phyloP scores from a whole-genome alignment of 2,113 vertebrate species.

The Plestiodon gilberti region DNA sequence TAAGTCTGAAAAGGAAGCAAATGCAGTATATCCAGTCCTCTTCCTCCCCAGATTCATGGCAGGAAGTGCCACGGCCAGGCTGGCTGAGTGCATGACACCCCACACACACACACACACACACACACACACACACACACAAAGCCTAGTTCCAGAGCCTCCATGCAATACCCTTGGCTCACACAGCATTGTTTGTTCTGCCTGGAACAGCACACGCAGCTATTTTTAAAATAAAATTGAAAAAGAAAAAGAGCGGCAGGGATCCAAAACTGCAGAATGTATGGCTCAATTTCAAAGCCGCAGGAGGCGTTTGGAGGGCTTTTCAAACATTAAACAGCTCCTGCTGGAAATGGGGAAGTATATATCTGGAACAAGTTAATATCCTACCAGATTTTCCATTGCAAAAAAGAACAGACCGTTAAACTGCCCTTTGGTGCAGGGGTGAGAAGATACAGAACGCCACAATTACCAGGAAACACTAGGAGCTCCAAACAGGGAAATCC shows the following conservation, averaged over 20 bases:
- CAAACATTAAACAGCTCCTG: slow-evolving; percentile 47
- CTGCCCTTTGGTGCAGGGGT: not conserved
- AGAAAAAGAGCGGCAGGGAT: slow-evolving; percentile 31
- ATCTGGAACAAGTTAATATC: not conserved
- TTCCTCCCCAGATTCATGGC: not conserved
- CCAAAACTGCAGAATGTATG: slow-evolving; percentile 46
- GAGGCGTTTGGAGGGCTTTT: slow-evolving; percentile 57
- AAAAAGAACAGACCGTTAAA: not conserved
- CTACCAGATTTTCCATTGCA: not conserved
- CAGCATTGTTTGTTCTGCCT: slow-evolving; percentile 48
- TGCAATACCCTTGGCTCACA: slow-evolving; percentile 55
- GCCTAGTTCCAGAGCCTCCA: slow-evolving; percentile 43
- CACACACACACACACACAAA: slow-evolving; percentile 3
- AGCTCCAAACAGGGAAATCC: not conserved
- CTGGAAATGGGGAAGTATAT: slow-evolving; percentile 9
- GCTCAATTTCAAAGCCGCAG: slow-evolving; percentile 62
- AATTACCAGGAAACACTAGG: not conserved
- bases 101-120: slow-evolving; percentile 11
- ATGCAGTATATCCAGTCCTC: not conserved
- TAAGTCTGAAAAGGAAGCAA: not conserved
- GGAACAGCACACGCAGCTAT: slow-evolving; percentile 68
- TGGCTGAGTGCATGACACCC: slow-evolving; percentile 10
- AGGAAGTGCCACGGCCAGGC: not conserved
- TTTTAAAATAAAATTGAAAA: slow-evolving; percentile 63
- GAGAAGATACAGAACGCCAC: not conserved